Base-by-base conservation (phyloP, 2,888 invertebrate species). In the Odontomyia ornata region DNA sequence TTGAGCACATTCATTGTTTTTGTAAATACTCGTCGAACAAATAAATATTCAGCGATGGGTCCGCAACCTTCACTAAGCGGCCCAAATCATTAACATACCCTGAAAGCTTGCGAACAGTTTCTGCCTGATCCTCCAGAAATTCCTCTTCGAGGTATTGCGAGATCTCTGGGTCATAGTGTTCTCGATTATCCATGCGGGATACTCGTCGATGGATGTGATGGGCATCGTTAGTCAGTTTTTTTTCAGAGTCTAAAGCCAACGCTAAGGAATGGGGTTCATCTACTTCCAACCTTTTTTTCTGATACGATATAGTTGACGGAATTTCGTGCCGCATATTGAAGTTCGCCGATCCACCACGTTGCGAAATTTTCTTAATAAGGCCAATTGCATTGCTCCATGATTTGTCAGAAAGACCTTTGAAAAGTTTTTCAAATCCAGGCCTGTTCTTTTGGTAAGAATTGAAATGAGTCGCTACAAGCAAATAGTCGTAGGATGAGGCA, bases 91-190 rank as follows among this genome's bases (percentile, higher is more conserved):
- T 88, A 77, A 91, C 89, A 86, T 93, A 90, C 1, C 95, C 95
- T 25, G 95, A 91, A 36, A 95, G 85, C 57, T 89, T 88, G 60
- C 95, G 90, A 81, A 95, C 89, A 13, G 86, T 88, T 67, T 91
- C 89, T 0, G 93, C 88, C 73, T 95, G 93, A 78, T 90, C 86
- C 82, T 91, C 90, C 76, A 93, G 88, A 87, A 93, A 94, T 81
- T 93, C 90, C 81, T 94, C 93, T 81, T 95, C 94, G 1, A 95
- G 84, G 83, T 91, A 94, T 80, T 93, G 92, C 18, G 92, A 90
- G 80, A 93, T 88, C 88, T 91, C 92, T 78, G 93, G 91, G 82
- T 93, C 93, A 80, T 92, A 91, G 78, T 88, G 84, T 78, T 88
- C 88, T 82, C 88, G 89, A 80, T 87, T 88, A 82, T 77, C 79